Evolutionary conservation across 2,113 vertebrate genomes (phyloP).

Genomic region (Cyprinodon variegatus): DNA sequence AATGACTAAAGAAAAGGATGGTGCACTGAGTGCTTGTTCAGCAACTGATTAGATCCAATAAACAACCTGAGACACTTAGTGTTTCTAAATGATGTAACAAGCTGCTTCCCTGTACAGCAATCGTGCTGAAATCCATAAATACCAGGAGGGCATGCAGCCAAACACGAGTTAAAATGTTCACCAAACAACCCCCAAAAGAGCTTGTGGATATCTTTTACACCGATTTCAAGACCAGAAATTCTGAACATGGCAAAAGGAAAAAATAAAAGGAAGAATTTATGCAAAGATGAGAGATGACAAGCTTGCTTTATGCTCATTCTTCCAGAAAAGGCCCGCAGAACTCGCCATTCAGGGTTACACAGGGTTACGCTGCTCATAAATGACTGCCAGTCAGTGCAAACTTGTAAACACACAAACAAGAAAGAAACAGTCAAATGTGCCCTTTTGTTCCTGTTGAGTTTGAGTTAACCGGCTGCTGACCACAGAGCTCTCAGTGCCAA

Average conservation of each 20-base stretch:
- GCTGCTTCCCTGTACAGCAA: constrained; percentile 18
- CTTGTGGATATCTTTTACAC: not conserved
- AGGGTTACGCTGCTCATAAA: not conserved
- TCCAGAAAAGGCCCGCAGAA: not conserved
- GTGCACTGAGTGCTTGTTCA: not conserved
- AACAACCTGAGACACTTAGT: constrained; percentile 40
- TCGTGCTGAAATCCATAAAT: constrained; percentile 28
- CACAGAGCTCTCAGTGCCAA: constrained; percentile 20
- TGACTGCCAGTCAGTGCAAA: not conserved
- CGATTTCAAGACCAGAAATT: not conserved
- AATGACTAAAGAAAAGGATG: not conserved
- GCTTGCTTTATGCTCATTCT: constrained; percentile 2
- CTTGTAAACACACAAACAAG: constrained; percentile 14
- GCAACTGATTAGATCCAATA: constrained; percentile 28
- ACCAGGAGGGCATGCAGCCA: not conserved
- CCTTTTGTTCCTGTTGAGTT: constrained; percentile 12
- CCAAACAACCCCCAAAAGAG: not conserved
- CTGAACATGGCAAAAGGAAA: not conserved
- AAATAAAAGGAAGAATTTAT: not conserved
- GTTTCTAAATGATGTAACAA: constrained; percentile 39
- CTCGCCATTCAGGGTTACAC: not conserved
- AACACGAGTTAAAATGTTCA: not conserved
- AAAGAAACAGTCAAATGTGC: not conserved
- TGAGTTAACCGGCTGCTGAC: constrained; percentile 35
- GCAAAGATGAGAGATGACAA: not conserved